phyloP scores from a whole-genome alignment of 2,888 invertebrate species.

The Caenorhabditis doughertyi region DNA sequence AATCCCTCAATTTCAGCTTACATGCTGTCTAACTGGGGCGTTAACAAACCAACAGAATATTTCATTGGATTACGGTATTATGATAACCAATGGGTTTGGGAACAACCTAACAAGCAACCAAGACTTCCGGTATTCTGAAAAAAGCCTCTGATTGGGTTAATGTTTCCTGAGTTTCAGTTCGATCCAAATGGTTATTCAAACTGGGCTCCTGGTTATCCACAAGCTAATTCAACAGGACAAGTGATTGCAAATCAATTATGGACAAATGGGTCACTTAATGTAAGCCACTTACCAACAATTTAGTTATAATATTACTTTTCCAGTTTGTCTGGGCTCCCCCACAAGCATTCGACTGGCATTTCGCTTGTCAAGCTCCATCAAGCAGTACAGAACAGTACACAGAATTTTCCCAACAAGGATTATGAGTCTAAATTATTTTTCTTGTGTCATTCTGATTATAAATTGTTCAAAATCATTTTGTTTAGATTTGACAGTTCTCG shows the following conservation, averaged over 20 bases:
- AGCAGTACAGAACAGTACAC: slow-evolving; percentile 46
- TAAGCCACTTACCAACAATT: too few relatives aligned
- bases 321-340: slow-evolving; percentile 44
- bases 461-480: background rate
- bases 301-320: too few relatives aligned
- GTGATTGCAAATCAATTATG: slow-evolving; percentile 21
- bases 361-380: slow-evolving; percentile 32
- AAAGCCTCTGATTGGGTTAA: background rate
- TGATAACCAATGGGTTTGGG: slow-evolving; percentile 35
- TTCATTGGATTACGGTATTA: slow-evolving; percentile 35
- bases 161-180: slow-evolving; percentile 5
- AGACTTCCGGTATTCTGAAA: slow-evolving; percentile 9
- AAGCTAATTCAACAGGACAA: slow-evolving; percentile 38
- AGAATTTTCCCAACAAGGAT: background rate
- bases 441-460: background rate
- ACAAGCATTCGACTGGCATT: slow-evolving; percentile 31
- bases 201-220: slow-evolving; percentile 46
- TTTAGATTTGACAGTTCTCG: too few relatives aligned
- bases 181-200: slow-evolving; percentile 13
- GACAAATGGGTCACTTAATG: background rate
- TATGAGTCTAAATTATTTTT: background rate
- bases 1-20: slow-evolving; percentile 9
- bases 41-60: slow-evolving; percentile 1
- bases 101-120: slow-evolving; percentile 17
- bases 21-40: background rate